Evolutionary conservation across 2,113 vertebrate species (phyloP).

Genomic region (Mionectes macconnelli): DNA sequence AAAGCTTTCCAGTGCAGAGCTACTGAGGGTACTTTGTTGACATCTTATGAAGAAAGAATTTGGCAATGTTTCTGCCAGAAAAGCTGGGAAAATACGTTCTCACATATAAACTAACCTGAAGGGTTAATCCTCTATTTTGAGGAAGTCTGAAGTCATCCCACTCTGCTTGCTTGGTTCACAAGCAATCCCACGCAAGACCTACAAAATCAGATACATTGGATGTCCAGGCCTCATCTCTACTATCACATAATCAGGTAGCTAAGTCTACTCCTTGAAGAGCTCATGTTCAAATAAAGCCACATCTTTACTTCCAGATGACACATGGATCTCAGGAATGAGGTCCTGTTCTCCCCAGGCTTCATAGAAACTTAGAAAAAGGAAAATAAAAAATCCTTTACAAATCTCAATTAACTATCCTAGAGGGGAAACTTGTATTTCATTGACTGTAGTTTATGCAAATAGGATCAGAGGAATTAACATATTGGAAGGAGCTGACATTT

Average conservation of each 20-base stretch:
- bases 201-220: background rate
- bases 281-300: background rate
- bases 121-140: background rate
- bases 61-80: background rate
- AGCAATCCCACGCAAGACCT: background rate
- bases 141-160: background rate
- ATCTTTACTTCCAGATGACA: background rate
- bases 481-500: slow-evolving; percentile 91
- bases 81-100: background rate
- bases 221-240: background rate
- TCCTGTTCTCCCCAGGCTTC: background rate
- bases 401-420: slow-evolving; percentile 58
- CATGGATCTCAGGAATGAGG: background rate
- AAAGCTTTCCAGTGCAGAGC: background rate
- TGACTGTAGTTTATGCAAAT: slow-evolving; percentile 90
- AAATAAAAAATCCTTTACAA: slow-evolving; percentile 56
- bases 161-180: background rate
- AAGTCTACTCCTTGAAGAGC: background rate
- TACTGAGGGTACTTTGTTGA: background rate
- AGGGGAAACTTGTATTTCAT: slow-evolving; percentile 75
- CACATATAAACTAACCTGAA: background rate
- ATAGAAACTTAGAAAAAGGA: background rate
- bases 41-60: background rate
- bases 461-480: slow-evolving; percentile 87
- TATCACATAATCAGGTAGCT: background rate